Evolutionary conservation across 1,140 invertebrate species (phyloP).

Genomic region (Sminthurides bifidus): DNA sequence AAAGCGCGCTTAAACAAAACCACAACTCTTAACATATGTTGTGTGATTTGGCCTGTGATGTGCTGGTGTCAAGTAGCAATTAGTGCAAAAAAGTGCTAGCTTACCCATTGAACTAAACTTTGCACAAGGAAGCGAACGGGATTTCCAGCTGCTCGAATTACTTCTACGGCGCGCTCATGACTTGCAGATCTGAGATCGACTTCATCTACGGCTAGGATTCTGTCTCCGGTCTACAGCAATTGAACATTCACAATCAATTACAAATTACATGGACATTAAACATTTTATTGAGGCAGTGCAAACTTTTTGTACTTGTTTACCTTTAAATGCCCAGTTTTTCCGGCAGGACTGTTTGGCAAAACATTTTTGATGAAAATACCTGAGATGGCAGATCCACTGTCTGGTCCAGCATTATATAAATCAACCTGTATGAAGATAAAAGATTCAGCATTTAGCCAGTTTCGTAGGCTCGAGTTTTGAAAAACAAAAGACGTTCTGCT

Average conservation of each 20-base stretch:
- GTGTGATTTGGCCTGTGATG: background rate
- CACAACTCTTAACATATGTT: background rate
- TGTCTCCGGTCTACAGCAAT: slow-evolving; percentile 60
- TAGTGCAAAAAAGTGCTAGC: slow-evolving; percentile 31
- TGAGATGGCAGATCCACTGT: slow-evolving; percentile 48
- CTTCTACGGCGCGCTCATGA: slow-evolving; percentile 89
- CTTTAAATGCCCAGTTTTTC: slow-evolving; percentile 72
- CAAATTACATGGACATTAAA: slow-evolving; percentile 23
- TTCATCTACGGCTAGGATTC: slow-evolving; percentile 85
- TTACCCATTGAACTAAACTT: slow-evolving; percentile 71
- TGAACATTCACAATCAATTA: background rate
- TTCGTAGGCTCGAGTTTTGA: too few species aligned
- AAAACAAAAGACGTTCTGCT: slow-evolving; percentile 33
- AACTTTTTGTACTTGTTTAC: slow-evolving; percentile 37
- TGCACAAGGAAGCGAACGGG: slow-evolving; percentile 86
- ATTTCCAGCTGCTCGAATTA: slow-evolving; percentile 81
- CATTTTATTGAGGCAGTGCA: background rate
- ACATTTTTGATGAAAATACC: slow-evolving; percentile 99
- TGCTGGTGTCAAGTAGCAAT: background rate
- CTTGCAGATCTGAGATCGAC: slow-evolving; percentile 76
- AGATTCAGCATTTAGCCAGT: slow-evolving; percentile 1
- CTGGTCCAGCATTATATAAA: slow-evolving; percentile 42
- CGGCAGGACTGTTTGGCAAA: slow-evolving; percentile 85
- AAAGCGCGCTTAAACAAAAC: background rate
- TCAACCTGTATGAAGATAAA: slow-evolving; percentile 41